phyloP scores from a whole-genome alignment of 2,888 invertebrate genomes.

The Cetonia aurata region DNA sequence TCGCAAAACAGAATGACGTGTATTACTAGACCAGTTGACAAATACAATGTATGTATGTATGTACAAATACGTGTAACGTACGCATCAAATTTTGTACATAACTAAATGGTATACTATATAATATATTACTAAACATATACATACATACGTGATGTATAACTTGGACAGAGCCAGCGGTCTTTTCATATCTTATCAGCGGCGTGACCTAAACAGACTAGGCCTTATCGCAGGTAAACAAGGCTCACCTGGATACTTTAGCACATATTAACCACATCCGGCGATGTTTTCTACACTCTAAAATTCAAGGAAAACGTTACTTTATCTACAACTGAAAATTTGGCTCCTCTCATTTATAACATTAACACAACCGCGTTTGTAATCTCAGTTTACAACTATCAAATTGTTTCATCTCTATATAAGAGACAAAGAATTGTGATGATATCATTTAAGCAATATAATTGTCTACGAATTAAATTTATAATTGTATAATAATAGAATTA shows the following conservation, averaged over 20 bases:
- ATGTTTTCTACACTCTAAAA: conserved; percentile 29
- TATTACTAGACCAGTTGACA: conserved; percentile 21
- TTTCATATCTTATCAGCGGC: conserved; percentile 53
- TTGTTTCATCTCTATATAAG: too few relatives aligned
- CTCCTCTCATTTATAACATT: too few relatives aligned
- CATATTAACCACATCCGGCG: conserved; percentile 46
- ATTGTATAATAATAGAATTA: too few relatives aligned
- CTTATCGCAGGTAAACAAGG: conserved; percentile 56
- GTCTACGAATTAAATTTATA: too few relatives aligned
- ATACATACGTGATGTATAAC: conserved; percentile 34
- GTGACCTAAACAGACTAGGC: conserved; percentile 54
- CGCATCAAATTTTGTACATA: conserved; percentile 26
- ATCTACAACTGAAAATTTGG: too few relatives aligned
- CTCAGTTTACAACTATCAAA: too few relatives aligned
- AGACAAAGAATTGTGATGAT: too few relatives aligned
- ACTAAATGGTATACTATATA: not conserved
- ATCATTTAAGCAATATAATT: too few relatives aligned
- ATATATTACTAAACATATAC: not conserved
- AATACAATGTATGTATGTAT: not conserved
- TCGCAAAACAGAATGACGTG: conserved; percentile 21
- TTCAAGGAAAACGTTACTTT: conserved; percentile 1
- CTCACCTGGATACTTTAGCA: conserved; percentile 56
- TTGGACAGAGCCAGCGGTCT: conserved; percentile 49
- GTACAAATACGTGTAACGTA: conserved; percentile 1
- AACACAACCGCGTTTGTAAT: too few relatives aligned